phyloP scores from a whole-genome alignment of 2,113 vertebrate species.

The Neolamprologus toae region DNA sequence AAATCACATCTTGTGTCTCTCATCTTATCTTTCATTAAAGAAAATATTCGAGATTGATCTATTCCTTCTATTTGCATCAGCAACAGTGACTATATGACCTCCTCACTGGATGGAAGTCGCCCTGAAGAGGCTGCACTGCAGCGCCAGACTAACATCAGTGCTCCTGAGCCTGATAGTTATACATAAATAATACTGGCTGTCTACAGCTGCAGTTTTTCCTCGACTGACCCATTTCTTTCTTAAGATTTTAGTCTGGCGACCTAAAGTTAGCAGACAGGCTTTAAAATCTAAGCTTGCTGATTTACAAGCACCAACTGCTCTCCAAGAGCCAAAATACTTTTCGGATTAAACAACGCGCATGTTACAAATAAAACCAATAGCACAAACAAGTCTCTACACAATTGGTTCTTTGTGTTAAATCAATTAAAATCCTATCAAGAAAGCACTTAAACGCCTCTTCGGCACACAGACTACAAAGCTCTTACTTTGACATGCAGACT shows the following conservation, averaged over 20 bases:
- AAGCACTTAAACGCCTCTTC: not conserved
- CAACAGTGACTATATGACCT: not conserved
- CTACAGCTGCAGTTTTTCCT: not conserved
- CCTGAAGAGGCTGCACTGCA: not conserved
- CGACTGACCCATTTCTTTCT: slow-evolving; percentile 17
- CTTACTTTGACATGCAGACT: not conserved
- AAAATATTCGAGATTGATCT: not conserved
- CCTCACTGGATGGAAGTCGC: not conserved
- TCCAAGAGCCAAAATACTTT: not conserved
- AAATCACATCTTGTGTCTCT: not conserved
- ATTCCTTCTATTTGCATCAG: not conserved
- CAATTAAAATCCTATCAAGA: not conserved
- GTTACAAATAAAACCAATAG: not conserved
- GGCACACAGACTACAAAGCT: not conserved
- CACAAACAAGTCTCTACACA: not conserved
- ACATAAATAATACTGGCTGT: slow-evolving; percentile 38
- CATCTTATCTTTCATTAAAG: not conserved
- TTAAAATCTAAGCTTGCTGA: not conserved
- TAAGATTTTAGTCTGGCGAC: not conserved
- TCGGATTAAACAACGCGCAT: not conserved
- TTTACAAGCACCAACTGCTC: not conserved
- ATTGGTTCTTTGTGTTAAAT: not conserved
- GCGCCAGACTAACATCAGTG: not conserved
- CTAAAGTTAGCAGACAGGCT: not conserved
- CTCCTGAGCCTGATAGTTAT: not conserved